A percentile compares a stretch with the other conserved stretches of the same genome.
These are phyloP conservation scores for Nebria salina DNA, from an alignment of 2,888 invertebrate genomes.

Conservation along the genomic window DNA sequence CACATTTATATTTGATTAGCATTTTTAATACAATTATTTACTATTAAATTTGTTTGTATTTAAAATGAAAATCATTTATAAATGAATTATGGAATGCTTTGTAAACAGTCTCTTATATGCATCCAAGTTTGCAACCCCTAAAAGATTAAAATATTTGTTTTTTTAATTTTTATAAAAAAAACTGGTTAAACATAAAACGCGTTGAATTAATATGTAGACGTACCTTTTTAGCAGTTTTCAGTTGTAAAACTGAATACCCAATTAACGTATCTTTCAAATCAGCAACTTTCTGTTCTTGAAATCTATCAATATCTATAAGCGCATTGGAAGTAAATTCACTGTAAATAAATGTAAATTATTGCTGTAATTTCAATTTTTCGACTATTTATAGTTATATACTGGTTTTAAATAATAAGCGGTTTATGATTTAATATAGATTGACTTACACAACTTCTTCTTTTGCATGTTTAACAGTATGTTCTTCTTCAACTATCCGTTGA, in stretches of 20 bases:
- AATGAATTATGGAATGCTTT: slow-evolving; percentile 70
- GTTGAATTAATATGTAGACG: slow-evolving; percentile 39
- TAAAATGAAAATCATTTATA: neutral
- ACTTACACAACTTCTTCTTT: slow-evolving; percentile 71
- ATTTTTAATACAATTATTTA: neutral
- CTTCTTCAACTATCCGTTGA: slow-evolving; percentile 72
- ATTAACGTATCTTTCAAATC: slow-evolving; percentile 78
- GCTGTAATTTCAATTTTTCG: neutral
- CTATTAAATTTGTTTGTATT: neutral
- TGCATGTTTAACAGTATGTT: slow-evolving; percentile 67
- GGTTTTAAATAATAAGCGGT: no score
- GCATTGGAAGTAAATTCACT: slow-evolving; percentile 77
- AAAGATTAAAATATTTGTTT: slow-evolving; percentile 51
- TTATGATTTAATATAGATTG: no score
- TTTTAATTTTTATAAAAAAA: slow-evolving; percentile 10
- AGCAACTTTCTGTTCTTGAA: slow-evolving; percentile 76
- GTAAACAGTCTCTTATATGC: slow-evolving; percentile 78
- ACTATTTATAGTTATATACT: neutral
- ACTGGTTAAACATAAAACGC: slow-evolving; percentile 28
- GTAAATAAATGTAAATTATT: slow-evolving; percentile 50
- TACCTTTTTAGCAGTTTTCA: slow-evolving; percentile 81
- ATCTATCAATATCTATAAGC: slow-evolving; percentile 73
- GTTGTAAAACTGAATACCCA: slow-evolving; percentile 75
- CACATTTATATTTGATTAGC: neutral
- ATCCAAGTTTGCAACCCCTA: slow-evolving; percentile 82